phyloP scores from a whole-genome alignment of 2,888 invertebrate species.

The Schrankia costaestrigalis region DNA sequence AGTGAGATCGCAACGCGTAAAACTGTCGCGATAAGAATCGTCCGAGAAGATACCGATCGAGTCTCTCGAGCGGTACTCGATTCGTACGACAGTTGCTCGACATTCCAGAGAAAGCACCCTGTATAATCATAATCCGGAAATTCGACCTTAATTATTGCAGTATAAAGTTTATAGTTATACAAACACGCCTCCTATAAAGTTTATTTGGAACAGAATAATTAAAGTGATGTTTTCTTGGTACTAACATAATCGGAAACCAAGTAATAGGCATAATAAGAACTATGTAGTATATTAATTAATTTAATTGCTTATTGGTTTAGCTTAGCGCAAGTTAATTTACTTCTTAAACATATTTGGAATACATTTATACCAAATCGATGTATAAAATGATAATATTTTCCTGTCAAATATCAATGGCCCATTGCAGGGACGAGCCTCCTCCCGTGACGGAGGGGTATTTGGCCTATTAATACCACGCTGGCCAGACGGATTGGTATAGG shows the following conservation, averaged over 20 bases:
- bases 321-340: slow-evolving; percentile 1
- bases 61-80: slow-evolving; percentile 48
- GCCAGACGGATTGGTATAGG: too few species aligned
- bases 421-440: too few species aligned
- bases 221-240: slow-evolving; percentile 33
- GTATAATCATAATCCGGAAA: slow-evolving; percentile 28
- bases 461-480: too few species aligned
- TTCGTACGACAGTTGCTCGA: slow-evolving; percentile 51
- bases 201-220: slow-evolving; percentile 39
- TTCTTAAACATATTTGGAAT: background rate
- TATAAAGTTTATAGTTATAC: slow-evolving; percentile 36
- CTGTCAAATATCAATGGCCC: too few species aligned
- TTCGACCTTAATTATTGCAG: slow-evolving; percentile 42
- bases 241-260: slow-evolving; percentile 39
- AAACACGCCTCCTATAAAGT: slow-evolving; percentile 20
- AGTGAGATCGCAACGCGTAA: slow-evolving; percentile 66
- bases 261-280: slow-evolving; percentile 21
- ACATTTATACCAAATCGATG: too few species aligned
- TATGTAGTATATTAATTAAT: slow-evolving; percentile 31
- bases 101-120: slow-evolving; percentile 56
- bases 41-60: slow-evolving; percentile 64
- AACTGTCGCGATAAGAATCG: slow-evolving; percentile 74
- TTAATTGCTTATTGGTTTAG: slow-evolving; percentile 19
- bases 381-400: too few species aligned
- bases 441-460: too few species aligned